Evolutionary conservation across 2,888 invertebrate genomes (phyloP).

Genomic region (Neoascia interrupta): DNA sequence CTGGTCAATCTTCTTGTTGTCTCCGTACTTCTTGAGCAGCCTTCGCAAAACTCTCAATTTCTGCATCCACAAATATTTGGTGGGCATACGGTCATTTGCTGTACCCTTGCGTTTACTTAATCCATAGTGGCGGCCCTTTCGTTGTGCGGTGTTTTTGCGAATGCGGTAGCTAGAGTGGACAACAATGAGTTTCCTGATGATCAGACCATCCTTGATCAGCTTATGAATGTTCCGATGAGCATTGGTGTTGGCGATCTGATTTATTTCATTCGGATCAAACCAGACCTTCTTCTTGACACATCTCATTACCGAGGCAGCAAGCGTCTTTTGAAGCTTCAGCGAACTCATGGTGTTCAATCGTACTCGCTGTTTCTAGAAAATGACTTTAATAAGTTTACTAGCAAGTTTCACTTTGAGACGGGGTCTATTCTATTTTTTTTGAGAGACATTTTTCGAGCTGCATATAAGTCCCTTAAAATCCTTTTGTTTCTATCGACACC

Average conservation of each 20-base stretch:
- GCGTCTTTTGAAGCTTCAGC: slow-evolving; percentile 98
- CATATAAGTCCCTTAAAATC: too few species aligned
- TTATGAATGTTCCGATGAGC: too few species aligned
- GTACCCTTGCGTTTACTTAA: slow-evolving; percentile 99
- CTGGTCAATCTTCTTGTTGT: slow-evolving; percentile 99
- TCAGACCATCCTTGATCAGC: slow-evolving; percentile 99
- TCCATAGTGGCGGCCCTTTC: slow-evolving; percentile 99
- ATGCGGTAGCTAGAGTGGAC: slow-evolving; percentile 99
- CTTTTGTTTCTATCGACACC: too few species aligned
- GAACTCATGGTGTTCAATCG: slow-evolving; percentile 84
- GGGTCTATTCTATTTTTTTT: too few species aligned
- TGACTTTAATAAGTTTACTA: too few species aligned
- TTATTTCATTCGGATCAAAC: slow-evolving; percentile 99
- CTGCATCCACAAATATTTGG: slow-evolving; percentile 96
- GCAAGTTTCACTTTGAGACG: too few species aligned
- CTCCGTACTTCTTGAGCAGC: slow-evolving; percentile 96
- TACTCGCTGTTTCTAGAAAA: slow-evolving; percentile 77
- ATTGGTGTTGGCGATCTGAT: slow-evolving; percentile 99
- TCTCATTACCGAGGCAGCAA: slow-evolving; percentile 99
- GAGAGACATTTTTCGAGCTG: too few species aligned
- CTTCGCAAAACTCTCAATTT: slow-evolving; percentile 98
- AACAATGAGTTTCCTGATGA: slow-evolving; percentile 99
- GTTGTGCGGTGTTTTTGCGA: slow-evolving; percentile 97
- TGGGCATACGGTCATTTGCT: slow-evolving; percentile 99
- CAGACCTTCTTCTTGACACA: slow-evolving; percentile 99